Conservation (phyloP, 2,797 vertebrate species). For the Diceros bicornis region DNA sequence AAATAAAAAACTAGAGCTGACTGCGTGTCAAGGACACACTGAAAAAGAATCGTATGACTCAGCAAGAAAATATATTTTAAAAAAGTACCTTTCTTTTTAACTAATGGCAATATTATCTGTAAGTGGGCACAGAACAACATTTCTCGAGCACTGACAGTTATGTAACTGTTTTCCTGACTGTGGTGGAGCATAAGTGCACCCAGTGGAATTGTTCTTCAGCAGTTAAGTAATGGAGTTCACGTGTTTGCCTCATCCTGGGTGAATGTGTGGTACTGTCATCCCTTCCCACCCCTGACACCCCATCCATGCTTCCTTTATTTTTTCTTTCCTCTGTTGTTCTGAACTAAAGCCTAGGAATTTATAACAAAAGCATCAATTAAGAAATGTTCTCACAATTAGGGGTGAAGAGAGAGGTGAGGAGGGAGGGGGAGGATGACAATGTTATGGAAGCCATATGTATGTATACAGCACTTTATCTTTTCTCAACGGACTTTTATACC, state of each 20-base stretch:
- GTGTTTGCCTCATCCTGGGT: neutral
- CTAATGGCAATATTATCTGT: conserved; percentile 10
- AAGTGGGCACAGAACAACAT: neutral
- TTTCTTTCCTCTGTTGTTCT: neutral
- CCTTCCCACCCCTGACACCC: neutral
- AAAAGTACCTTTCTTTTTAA: conserved; percentile 56
- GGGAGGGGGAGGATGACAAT: fast-evolving
- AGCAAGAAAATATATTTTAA: conserved; percentile 49
- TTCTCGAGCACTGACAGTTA: neutral
- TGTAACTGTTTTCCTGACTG: neutral
- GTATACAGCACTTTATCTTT: neutral
- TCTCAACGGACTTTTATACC: neutral
- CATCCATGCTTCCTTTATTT: neutral
- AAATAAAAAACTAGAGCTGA: neutral
- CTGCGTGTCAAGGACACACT: neutral
- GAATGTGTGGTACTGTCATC: neutral
- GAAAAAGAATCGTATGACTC: conserved; percentile 55
- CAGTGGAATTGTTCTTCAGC: neutral
- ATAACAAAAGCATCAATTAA: neutral
- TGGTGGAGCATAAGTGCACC: neutral
- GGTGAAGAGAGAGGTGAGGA: neutral
- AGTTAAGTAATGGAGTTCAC: neutral
- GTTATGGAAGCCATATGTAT: neutral
- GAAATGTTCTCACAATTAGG: neutral
- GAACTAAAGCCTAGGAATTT: neutral